Evolutionary conservation across 2,888 invertebrate genomes (phyloP), one percentile per base, ranked within the genome.

Genomic region (Petrolisthes cinctipes): DNA sequence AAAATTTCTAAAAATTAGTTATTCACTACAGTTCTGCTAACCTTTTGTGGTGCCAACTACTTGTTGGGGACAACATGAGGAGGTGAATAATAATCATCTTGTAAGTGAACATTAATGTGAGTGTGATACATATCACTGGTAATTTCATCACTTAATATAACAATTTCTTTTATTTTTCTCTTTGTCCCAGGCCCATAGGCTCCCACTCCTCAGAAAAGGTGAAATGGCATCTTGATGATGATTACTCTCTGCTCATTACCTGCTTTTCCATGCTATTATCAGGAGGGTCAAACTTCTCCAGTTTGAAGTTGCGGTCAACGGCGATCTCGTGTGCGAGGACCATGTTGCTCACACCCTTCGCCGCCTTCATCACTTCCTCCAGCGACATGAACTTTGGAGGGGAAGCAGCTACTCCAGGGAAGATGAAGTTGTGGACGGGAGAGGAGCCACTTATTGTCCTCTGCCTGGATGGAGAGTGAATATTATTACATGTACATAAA

Each of bases 261-360:
- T 88, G 89, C 61, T 91, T 90, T 71, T 91, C 91, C 20, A 91
- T 37, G 95, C 96, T 96, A 92, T 95, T 95, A 92, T 95, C 95
- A 91, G 96, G 95, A 9, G 96, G 96, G 91, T 96, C 96, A 92
- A 96, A 95, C 86, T 96, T 96, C 92, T 97, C 95, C 91, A 99
- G 93, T 92, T 96, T 96, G 92, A 99, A 99, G 92, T 98, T 96
- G 90, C 96, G 95, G 93, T 99, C 97, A 4, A 99, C 95, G 3
- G 98, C 98, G 91, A 99, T 99, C 93, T 99, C 98, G 93, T 99
- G 99, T 0, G 98, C 98, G 71, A 99, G 93, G 5, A 97, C 96
- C 98, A 99, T 98, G 92, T 99, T 98, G 91, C 96, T 95, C 94
- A 98, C 95, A 3, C 96, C 96, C 92, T 96, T 95, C 0, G 97